Conservation (phyloP, 2,113 vertebrate genomes). For the Fukomys damarensis region DNA sequence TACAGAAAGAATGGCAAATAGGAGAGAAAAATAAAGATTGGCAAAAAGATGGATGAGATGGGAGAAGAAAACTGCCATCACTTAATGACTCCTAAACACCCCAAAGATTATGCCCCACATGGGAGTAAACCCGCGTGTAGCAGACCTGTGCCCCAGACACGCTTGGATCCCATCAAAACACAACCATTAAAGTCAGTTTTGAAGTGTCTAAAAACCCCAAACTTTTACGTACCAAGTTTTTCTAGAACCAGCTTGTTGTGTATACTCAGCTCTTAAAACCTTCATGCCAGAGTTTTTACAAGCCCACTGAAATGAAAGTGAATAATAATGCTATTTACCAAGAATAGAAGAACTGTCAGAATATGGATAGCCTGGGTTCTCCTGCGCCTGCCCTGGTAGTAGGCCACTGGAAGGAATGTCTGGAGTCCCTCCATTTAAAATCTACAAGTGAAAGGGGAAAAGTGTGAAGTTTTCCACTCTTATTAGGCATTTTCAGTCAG, state of each 20-base stretch:
- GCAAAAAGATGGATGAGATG: not conserved
- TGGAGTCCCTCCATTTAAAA: slow-evolving; percentile 95
- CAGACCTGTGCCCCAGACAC: not conserved
- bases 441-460: slow-evolving; percentile 85
- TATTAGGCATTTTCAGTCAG: not conserved
- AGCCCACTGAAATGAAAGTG: not conserved
- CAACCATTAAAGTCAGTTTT: not conserved
- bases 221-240: not conserved
- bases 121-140: not conserved
- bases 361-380: slow-evolving; percentile 96
- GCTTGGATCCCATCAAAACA: not conserved
- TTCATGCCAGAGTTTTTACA: not conserved
- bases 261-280: slow-evolving; percentile 39
- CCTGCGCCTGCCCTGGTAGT: slow-evolving; percentile 92
- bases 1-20: slow-evolving; percentile 12
- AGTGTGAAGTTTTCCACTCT: not conserved
- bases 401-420: slow-evolving; percentile 93
- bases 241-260: slow-evolving; percentile 45
- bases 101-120: not conserved
- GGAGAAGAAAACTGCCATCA: not conserved
- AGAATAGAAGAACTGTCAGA: slow-evolving; percentile 96
- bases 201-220: slow-evolving; percentile 25
- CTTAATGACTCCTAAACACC: not conserved
- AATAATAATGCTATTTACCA: slow-evolving; percentile 88
- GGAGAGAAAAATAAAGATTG: not conserved